Conservation (phyloP, 2,888 invertebrate genomes). For the Philonicus albiceps region DNA sequence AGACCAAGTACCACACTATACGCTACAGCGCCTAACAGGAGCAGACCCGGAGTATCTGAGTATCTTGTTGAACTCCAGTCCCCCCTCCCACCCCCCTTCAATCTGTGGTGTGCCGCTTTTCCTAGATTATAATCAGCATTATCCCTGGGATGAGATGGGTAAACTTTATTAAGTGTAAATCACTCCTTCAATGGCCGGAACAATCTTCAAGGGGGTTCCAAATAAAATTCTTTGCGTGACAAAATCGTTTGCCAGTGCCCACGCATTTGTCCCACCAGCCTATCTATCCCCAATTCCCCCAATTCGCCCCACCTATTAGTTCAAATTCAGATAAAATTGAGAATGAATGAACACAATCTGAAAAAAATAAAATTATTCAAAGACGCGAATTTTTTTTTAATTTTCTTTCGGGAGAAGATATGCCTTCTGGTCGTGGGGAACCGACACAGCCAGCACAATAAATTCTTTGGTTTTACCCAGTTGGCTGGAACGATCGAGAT, state of each 20-base stretch:
- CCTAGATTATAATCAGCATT: not conserved
- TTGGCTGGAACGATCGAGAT: not conserved
- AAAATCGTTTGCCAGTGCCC: not conserved
- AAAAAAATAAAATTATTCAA: not conserved
- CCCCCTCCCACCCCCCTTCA: not conserved
- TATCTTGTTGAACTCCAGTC: not conserved
- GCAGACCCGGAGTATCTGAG: not conserved
- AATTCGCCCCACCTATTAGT: not conserved
- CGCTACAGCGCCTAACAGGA: not conserved
- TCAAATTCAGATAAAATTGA: not conserved
- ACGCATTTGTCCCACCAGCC: not conserved
- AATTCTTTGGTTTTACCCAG: not conserved
- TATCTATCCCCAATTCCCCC: not conserved
- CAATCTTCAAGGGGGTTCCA: not conserved
- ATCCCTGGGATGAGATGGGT: slow-evolving; percentile 1
- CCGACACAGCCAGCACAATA: not conserved
- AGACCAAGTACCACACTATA: not conserved
- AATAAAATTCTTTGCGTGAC: not conserved
- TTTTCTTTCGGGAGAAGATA: not conserved
- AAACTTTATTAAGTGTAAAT: slow-evolving; percentile 25
- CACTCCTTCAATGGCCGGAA: slow-evolving; percentile 1
- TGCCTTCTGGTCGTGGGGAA: not conserved
- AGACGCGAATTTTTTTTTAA: not conserved
- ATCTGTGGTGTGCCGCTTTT: not conserved
- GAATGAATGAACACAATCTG: not conserved